A percentile compares a stretch with the other conserved stretches of the same genome.
phyloP scores from a whole-genome alignment of 1,140 invertebrate species.

The Cheumatopsyche charites region DNA sequence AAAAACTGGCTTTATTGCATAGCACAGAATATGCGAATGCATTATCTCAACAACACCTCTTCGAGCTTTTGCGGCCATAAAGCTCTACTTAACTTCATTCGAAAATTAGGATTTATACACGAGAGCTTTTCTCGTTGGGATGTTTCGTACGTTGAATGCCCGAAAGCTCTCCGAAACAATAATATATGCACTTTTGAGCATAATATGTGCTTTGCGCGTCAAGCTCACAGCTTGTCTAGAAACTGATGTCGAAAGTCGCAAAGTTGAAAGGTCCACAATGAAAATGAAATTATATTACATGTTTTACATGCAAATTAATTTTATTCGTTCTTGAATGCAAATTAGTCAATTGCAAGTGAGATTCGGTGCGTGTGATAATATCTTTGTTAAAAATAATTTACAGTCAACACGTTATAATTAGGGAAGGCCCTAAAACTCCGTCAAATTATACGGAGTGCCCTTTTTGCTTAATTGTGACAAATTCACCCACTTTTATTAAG shows the following conservation, averaged over 20 bases:
- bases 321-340: no score
- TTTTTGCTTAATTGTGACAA: no score
- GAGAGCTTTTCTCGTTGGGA: background rate
- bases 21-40: slow-evolving; percentile 2
- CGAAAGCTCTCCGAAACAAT: background rate
- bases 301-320: no score
- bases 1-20: slow-evolving; percentile 5
- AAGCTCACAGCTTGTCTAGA: no score
- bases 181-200: no score
- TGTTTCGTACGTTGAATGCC: background rate
- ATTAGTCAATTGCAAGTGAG: background rate
- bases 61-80: slow-evolving; percentile 4
- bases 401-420: slow-evolving; percentile 6
- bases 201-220: no score
- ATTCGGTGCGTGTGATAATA: background rate
- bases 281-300: no score
- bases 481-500: no score
- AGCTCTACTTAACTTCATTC: slow-evolving; percentile 22
- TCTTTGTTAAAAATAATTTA: slow-evolving; percentile 5
- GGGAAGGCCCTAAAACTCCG: background rate
- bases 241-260: no score
- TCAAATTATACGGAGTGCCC: no score
- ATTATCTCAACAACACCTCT: slow-evolving; percentile 15
- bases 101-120: slow-evolving; percentile 17
- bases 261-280: no score